Evolutionary conservation across 2,888 invertebrate genomes (phyloP), one percentile per base, ranked within the genome.

Genomic region (Nysson spinosus): DNA sequence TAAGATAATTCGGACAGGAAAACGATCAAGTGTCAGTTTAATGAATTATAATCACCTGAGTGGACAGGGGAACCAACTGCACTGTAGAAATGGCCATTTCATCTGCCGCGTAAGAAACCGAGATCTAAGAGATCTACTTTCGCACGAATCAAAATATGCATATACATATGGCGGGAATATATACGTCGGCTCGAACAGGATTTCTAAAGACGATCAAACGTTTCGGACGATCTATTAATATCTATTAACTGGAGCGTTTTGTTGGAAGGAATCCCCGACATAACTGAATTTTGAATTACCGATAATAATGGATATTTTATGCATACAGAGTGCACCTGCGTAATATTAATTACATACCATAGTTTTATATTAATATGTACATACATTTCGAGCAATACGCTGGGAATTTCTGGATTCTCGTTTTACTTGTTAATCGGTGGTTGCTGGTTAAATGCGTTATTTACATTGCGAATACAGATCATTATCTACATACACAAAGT

Each of bases 41-140:
- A 69, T 75, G 71, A 75, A 75, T 75, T 67, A 57, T 75, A 75
- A 75, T 75, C 72, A 69, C 56, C 52, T 49, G 68, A 66, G 72
- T 56, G 68, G 61, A 61, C 49, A 50, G 71, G 65, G 65, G 50
- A 64, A 64, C 64, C 57, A 54, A 61, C 68, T 55, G 64, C 62
- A 62, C 57, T 44, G 46, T 60, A 49, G 35, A 61, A 51, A 54
- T 58, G 67, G 56, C 68, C 65, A 65, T 71, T 74, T 74, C 68
- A 60, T 67, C 62, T 65, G 54, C 40, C 51, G 58, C 57, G 40
- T 57, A 57, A 56, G 66, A 44, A 67, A 35, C 19, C 47, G 50
- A 50, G 60, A 63, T 66, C 65, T 55, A 66, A 64, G 63, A 55
- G 55, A 39, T 60, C 39, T 65, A 66, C 69, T 73, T 66, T 47